Base-by-base conservation (phyloP, 2,797 vertebrate genomes). In the Mareca strepera region DNA sequence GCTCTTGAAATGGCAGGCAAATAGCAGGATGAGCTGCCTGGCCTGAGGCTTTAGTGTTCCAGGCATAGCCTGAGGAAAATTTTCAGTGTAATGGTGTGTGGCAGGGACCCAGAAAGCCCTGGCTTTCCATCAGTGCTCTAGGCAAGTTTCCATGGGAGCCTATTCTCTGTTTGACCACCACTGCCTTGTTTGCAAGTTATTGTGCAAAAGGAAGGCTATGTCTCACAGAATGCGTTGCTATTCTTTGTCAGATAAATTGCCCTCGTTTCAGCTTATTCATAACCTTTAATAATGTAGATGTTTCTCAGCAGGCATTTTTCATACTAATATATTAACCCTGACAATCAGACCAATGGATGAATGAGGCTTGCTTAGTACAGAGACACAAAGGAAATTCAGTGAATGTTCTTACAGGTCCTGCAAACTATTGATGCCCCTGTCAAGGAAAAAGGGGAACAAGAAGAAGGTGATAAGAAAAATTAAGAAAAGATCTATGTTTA, bases 231-330 rank as follows among this genome's bases (percentile, higher is more conserved):
- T 4, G 3, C 31, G 14, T 43, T 74, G 25, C 56, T 88, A 59
- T 91, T 92, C 59, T 48, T 92, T 59, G 86, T 83, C 74, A 83
- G 67, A 92, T 73, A 82, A 94, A 91, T 94, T 77, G 12, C 76
- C 52, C 28, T 88, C 20, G 15, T 88, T 92, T 92, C 67, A 58
- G 59, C 93, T 95, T 92, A 92, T 96, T 88, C 74, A 84, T 94
- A 90, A 93, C 86, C 63, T 95, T 94, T 93, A 96, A 94, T 96
- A 95, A 92, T 17, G 60, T 55, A 94, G 70, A 74, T 86, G 46
- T 86, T 96, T 91, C 67, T 82, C 68, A 84, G 67, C 52, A 92
- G 76, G 37, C 84, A 90, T 93, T 97, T 92, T 94, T 96, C 82
- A 68, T 64, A 62, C 29, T 94, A 84, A 90, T 12, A n/a, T 74